Base-by-base conservation (phyloP, 2,797 vertebrate genomes). In the Falco columbarius region DNA sequence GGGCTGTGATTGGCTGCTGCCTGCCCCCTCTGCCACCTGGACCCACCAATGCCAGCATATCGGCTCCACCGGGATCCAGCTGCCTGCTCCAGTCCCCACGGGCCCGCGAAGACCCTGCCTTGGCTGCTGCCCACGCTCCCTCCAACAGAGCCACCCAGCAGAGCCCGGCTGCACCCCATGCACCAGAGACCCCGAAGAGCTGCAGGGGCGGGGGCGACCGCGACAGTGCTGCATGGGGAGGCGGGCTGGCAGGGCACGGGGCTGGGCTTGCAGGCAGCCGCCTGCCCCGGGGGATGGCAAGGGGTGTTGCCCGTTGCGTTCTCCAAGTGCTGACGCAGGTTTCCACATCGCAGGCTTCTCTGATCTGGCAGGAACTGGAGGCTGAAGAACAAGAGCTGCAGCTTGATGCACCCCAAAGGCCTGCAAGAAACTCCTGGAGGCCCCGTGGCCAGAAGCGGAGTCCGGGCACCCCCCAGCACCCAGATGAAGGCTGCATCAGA, bases 261-360 rank as follows among this genome's bases (percentile, higher is more conserved):
- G 94, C 88, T 96, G 96, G 96, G 93, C 89, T 86, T 38, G 91
- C 91, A 93, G 94, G 93, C 94, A 75, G 72, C 93, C 23, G 10
- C 88, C 83, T 81, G 82, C 79, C 87, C 71, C 59, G 71, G 95
- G 96, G 95, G 94, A 92, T 95, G 86, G 86, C 81, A 3, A 95
- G 96, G 93, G 92, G 91, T 96, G 95, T 94, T 94, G 76, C 96
- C 96, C 73, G 0, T 87, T 97, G 86, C 97, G 89, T 98, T 96
- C 96, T 97, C 89, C 92, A 82, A 97, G 98, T 97, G 98, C 99
- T 99, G 99, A 99, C 98, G 97, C 98, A 98, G 98, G 98, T 99
- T 99, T 99, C 99, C 99, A 99, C 99, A 99, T 99, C 98, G 98
- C 99, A 99, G 99, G 99, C 99, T 98, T 99, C 99, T 99, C 99